Conservation (phyloP, 2,113 vertebrate species). For the Calidris pygmaea region DNA sequence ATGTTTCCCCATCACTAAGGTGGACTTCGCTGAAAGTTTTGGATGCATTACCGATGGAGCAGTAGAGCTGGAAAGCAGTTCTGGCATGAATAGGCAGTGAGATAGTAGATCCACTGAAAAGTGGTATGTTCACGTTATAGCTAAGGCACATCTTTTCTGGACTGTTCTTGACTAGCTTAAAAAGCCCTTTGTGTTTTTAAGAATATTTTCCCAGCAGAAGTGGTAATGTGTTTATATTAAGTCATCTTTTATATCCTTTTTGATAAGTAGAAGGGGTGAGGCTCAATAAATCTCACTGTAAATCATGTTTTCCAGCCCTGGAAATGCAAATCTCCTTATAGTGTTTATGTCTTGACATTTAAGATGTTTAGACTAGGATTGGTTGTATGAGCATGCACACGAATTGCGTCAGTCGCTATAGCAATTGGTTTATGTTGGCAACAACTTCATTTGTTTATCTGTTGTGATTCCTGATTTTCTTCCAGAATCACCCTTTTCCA, state of each 20-base stretch:
- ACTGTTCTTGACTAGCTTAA: background rate
- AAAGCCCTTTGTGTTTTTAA: background rate
- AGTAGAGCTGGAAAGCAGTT: background rate
- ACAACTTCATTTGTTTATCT: background rate
- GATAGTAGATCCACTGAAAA: background rate
- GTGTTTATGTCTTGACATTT: background rate
- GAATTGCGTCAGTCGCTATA: background rate
- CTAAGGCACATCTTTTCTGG: background rate
- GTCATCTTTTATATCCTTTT: background rate
- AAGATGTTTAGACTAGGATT: background rate
- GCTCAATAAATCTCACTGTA: background rate
- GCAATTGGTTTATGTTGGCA: background rate
- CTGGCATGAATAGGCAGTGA: background rate
- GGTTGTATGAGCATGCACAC: rapidly evolving
- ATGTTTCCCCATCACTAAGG: background rate
- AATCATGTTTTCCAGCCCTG: background rate
- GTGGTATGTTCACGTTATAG: background rate
- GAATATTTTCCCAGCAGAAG: background rate
- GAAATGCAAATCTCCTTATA: background rate
- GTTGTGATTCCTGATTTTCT: background rate
- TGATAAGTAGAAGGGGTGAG: background rate
- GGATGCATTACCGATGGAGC: rapidly evolving
- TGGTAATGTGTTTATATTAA: background rate
- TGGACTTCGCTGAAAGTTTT: background rate
- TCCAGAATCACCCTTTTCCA: background rate